Conservation (phyloP, 2,797 vertebrate genomes). For the Rhinogobio ventralis region DNA sequence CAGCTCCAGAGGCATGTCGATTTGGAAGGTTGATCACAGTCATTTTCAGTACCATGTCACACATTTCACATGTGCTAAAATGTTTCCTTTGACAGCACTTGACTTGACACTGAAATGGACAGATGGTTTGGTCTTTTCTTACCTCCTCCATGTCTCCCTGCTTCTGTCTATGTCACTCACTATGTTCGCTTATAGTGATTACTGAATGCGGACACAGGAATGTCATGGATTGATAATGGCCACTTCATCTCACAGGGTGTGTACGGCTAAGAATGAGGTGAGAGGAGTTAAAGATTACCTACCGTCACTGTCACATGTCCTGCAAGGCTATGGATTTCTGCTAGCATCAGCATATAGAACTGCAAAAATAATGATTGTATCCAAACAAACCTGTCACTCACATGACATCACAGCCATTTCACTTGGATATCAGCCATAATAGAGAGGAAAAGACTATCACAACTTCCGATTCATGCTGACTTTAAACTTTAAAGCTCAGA, state of each 20-base stretch:
- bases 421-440: neutral
- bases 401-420: neutral
- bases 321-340: neutral
- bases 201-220: slow-evolving; percentile 42
- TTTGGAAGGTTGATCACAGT: slow-evolving; percentile 31
- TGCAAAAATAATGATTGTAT: neutral
- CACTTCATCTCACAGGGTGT: slow-evolving; percentile 23
- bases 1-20: slow-evolving; percentile 8
- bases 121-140: slow-evolving; percentile 37
- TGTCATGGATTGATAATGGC: slow-evolving; percentile 36
- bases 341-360: neutral
- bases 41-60: slow-evolving; percentile 38
- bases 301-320: neutral
- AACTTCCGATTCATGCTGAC: neutral
- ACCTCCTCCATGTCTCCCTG: neutral
- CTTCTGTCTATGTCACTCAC: slow-evolving; percentile 25
- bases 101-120: slow-evolving; percentile 37
- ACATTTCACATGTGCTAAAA: slow-evolving; percentile 33
- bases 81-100: neutral
- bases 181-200: slow-evolving; percentile 54
- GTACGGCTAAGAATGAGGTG: neutral
- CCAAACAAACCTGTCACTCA: neutral
- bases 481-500: neutral
- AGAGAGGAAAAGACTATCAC: neutral
- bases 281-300: slow-evolving; percentile 41